phyloP scores from a whole-genome alignment of 2,113 vertebrate genomes.

The Thalassoma bifasciatum region DNA sequence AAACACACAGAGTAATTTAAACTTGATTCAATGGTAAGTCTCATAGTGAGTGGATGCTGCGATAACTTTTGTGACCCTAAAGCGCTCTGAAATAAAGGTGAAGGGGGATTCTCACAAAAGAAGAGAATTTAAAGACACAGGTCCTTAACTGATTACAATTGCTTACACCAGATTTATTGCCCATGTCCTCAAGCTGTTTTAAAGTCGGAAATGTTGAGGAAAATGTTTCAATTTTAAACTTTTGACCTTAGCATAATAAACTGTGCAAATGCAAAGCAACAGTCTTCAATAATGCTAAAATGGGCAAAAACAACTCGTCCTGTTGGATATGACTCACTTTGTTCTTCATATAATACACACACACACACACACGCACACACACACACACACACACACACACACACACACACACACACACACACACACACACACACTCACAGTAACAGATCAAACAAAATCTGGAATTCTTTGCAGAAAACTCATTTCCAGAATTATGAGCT shows the following conservation, averaged over 20 bases:
- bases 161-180: no score
- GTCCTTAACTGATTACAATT: no score
- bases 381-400: not conserved
- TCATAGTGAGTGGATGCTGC: no score
- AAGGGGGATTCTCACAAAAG: no score
- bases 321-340: not conserved
- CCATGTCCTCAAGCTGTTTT: no score
- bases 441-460: not conserved
- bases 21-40: no score
- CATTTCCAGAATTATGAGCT: conserved; percentile 1
- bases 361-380: not conserved
- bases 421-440: not conserved
- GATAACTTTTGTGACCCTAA: no score
- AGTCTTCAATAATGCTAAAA: no score
- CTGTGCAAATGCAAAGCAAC: not conserved
- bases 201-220: not conserved
- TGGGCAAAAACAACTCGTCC: not conserved
- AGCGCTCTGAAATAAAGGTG: no score
- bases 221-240: not conserved
- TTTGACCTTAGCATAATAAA: not conserved
- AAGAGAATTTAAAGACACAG: no score
- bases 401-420: not conserved
- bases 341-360: not conserved
- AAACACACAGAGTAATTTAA: no score
- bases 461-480: not conserved